Base-by-base conservation (phyloP, 2,888 invertebrate species). In the Chrysotoxum bicinctum region DNA sequence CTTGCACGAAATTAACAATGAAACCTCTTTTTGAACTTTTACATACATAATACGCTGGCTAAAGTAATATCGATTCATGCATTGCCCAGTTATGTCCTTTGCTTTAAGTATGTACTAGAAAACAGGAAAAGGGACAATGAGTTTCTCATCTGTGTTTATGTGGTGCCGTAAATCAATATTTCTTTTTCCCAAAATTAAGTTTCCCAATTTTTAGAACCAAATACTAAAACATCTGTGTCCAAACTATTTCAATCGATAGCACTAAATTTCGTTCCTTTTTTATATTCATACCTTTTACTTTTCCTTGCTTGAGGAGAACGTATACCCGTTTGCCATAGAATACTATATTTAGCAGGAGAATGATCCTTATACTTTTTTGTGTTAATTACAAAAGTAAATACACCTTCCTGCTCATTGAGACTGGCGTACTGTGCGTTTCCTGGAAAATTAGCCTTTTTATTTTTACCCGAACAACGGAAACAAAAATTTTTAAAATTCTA, bases 401-500 rank as follows among this genome's bases (percentile, higher is more conserved):
- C 16, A 43, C n/a, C 19, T 10, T 45, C 10, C 45, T 45, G 16
- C 19, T 45, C 45, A 19, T 45, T 19, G 10, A 45, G 19, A 16
- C 45, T 19, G 19, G 5, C 23, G n/a, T 50, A 7, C 3, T 26
- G 48, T 35, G 35, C 35, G n/a, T 32, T 54, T 5, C 4, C 37
- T 21, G 37, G 19, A 23, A 43, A 43, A 43, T 43, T 62, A 62
- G 43, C 62, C 43, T 16, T 30, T 62, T 62, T 16, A 43, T 40
- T 43, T 62, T 40, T 43, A 40, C 16, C n/a, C 35, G 35, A 21
- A 50, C 52, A 82, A 48, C 40, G 77, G 77, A 54, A 68, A 77
- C 52, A 37, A 35, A 45, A 45, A 45, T 40, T 82, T 82, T 76
- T 23, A 43, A 58, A 77, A 60, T 62, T 66, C 52, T 12, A 81